These are phyloP conservation scores for Hylomyscus alleni DNA, from an alignment of 2,797 vertebrate genomes.

Conservation along the genomic window DNA sequence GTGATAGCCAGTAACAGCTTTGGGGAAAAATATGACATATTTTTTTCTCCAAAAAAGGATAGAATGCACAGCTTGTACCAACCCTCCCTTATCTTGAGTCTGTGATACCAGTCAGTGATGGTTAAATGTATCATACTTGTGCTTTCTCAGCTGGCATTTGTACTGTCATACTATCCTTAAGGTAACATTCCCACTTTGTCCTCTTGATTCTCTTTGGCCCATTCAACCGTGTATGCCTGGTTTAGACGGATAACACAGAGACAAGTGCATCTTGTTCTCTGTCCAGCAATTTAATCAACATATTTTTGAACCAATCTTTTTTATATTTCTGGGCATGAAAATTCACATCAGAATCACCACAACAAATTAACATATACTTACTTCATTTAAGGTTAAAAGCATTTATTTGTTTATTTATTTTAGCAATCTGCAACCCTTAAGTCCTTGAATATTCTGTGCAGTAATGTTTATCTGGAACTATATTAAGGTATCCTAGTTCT, in stretches of 20 bases:
- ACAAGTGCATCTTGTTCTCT: neutral
- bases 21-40: too few relatives aligned
- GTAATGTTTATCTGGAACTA: neutral
- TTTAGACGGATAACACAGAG: neutral
- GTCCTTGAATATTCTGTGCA: neutral
- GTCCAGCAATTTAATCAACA: neutral
- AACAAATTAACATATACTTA: constrained; percentile 5
- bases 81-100: neutral
- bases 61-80: neutral
- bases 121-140: neutral
- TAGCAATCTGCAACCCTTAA: neutral
- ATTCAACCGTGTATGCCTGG: neutral
- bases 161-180: too few relatives aligned
- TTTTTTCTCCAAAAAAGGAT: too few relatives aligned
- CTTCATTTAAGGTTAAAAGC: neutral
- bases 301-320: neutral
- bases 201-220: neutral
- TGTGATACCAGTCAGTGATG: neutral
- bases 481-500: neutral
- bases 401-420: neutral
- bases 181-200: neutral
- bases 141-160: neutral
- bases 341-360: neutral
- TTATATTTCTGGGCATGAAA: neutral
- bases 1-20: neutral